These are phyloP conservation scores for Balanococcus diminutus DNA, from an alignment of 2,888 invertebrate species.

Conservation along the genomic window DNA sequence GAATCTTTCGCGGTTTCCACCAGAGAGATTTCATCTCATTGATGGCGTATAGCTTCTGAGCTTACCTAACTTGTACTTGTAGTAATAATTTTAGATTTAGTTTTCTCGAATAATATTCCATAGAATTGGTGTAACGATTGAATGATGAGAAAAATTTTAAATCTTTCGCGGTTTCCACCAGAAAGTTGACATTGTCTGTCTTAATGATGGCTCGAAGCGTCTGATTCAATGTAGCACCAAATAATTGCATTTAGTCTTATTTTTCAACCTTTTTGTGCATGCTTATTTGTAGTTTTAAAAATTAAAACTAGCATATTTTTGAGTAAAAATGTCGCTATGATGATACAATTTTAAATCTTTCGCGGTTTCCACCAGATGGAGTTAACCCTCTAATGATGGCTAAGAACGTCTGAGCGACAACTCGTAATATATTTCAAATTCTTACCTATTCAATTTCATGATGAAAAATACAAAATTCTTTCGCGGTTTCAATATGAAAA, in stretches of 20 bases:
- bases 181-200: slow-evolving; percentile 22
- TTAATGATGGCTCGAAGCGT: slow-evolving; percentile 25
- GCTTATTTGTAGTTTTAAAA: neutral
- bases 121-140: neutral
- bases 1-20: slow-evolving; percentile 57
- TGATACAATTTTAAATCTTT: slow-evolving; percentile 56
- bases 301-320: neutral
- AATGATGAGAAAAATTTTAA: slow-evolving; percentile 45
- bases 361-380: slow-evolving; percentile 57
- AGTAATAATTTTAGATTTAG: neutral
- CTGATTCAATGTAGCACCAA: neutral
- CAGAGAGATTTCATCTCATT: slow-evolving; percentile 47
- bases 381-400: slow-evolving; percentile 53
- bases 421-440: neutral
- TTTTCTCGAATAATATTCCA: neutral
- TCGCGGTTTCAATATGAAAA: slow-evolving; percentile 56
- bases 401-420: slow-evolving; percentile 56
- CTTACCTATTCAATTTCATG: neutral
- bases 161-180: slow-evolving; percentile 57
- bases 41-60: slow-evolving; percentile 29
- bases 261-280: neutral
- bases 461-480: slow-evolving; percentile 48
- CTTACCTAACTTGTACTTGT: no score
- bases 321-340: slow-evolving; percentile 48
- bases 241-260: no score